Base-by-base conservation (phyloP, 2,797 vertebrate species). In the Columba guinea region DNA sequence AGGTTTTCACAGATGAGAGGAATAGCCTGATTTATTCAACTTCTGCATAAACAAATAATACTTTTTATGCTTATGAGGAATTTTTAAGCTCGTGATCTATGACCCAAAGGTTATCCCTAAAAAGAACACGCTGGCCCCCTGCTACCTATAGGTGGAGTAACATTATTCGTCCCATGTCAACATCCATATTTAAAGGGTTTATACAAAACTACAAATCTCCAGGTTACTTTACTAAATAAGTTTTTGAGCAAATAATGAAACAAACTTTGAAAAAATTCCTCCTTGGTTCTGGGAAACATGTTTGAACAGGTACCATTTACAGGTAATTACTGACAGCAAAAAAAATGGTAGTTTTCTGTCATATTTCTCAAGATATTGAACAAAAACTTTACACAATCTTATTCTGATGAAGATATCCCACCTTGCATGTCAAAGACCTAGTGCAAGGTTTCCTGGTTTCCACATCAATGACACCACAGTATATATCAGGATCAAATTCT, bases 401-500 rank as follows among this genome's bases (percentile, higher is more conserved):
- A 89, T 37, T 34, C 21, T 44, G 60, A 83, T 67, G 90, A 78
- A 88, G 68, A 24, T 24, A 68, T 80, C 98, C 94, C 98, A 98
- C 99, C 99, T 99, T 99, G 99, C 99, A 99, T 97, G 99, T 99
- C 98, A 99, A 98, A 97, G 99, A 99, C 98, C 99, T 99, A 97
- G 99, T 99, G 98, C 99, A 99, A 98, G 99, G 98, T 98, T 99
- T 99, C 97, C 99, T 99, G 96, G 99, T 98, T 90, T 99, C 99
- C 89, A 99, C 97, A 98, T 99, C 99, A 97, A 99, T 94, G 95
- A 99, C 99, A 82, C 99, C 99, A 98, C 99, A 99, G 98, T 99
- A 99, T 97, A 99, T 98, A 97, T 99, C 99, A 96, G 99, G 98
- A 98, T 99, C 99, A 98, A 99, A 99, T 97, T 99, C 99, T 91